Evolutionary conservation across 2,797 vertebrate species (phyloP).

Genomic region (Sebastes diploproa): DNA sequence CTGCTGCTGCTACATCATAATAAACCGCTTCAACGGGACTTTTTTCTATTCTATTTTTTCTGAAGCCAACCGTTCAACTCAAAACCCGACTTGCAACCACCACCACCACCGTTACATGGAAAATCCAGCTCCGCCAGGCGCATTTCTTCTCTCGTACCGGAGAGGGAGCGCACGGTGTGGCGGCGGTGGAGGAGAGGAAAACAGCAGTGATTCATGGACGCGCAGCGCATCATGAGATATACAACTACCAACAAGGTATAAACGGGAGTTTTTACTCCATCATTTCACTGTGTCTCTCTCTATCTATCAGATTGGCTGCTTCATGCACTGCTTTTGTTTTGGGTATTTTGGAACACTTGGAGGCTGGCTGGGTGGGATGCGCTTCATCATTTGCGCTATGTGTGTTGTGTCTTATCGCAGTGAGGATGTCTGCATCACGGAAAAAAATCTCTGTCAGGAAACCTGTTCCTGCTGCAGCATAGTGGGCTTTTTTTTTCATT

Average conservation of each 20-base stretch:
- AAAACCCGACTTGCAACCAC: neutral
- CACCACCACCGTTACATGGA: conserved; percentile 21
- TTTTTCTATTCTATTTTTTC: neutral
- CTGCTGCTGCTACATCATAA: neutral
- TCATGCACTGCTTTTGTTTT: neutral
- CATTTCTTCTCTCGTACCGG: conserved; percentile 22
- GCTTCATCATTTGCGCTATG: conserved; percentile 20
- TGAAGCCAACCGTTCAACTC: conserved; percentile 13
- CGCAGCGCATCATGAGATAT: conserved; percentile 50
- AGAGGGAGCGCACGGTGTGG: conserved; percentile 41
- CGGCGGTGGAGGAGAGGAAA: conserved; percentile 1
- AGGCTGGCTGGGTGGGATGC: conserved; percentile 42
- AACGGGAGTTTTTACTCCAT: neutral
- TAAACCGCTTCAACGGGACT: conserved; percentile 7
- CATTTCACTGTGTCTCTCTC: neutral
- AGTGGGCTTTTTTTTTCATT: neutral
- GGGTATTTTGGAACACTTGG: conserved; percentile 17
- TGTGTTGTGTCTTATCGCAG: conserved; percentile 47
- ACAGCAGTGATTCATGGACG: conserved; percentile 47
- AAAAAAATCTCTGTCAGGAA: conserved; percentile 34
- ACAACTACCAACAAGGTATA: conserved; percentile 66
- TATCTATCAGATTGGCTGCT: neutral
- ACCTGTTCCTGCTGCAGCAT: conserved; percentile 45
- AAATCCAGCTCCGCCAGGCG: conserved; percentile 22
- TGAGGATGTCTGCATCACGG: conserved; percentile 58